Conservation (phyloP, 2,113 vertebrate species). For the Bambusicola thoracicus region DNA sequence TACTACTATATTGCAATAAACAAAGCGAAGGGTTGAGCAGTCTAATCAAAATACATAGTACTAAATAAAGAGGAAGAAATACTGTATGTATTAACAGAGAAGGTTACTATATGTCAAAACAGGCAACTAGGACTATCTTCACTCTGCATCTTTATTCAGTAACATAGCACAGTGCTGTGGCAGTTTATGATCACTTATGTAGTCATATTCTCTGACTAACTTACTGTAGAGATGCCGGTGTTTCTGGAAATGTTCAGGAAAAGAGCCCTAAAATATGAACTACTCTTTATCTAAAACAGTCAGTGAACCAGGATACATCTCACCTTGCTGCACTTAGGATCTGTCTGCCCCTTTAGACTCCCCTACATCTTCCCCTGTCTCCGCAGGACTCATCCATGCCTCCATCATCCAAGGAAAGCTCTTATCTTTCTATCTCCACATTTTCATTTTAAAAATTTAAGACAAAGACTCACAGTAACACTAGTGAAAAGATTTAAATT, state of each 20-base stretch:
- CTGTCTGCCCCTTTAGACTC: background rate
- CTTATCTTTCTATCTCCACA: background rate
- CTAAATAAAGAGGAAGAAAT: background rate
- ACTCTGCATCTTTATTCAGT: background rate
- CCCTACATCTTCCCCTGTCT: background rate
- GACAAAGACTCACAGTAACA: background rate
- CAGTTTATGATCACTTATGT: background rate
- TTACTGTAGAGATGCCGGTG: background rate
- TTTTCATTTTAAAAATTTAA: background rate
- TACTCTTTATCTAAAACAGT: background rate
- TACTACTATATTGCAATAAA: background rate
- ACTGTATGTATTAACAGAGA: background rate
- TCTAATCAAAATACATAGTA: background rate
- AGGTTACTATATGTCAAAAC: background rate
- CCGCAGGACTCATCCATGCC: background rate
- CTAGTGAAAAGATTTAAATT: background rate
- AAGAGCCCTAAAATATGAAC: background rate
- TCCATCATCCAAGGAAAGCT: background rate
- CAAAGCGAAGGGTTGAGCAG: background rate
- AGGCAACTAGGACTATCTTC: background rate
- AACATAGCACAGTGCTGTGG: background rate
- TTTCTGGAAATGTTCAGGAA: background rate
- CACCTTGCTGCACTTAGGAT: background rate
- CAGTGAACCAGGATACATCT: background rate
- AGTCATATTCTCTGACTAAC: background rate